These are phyloP conservation scores for Pseudococcus longispinus DNA, from an alignment of 2,888 invertebrate species.

Conservation along the genomic window DNA sequence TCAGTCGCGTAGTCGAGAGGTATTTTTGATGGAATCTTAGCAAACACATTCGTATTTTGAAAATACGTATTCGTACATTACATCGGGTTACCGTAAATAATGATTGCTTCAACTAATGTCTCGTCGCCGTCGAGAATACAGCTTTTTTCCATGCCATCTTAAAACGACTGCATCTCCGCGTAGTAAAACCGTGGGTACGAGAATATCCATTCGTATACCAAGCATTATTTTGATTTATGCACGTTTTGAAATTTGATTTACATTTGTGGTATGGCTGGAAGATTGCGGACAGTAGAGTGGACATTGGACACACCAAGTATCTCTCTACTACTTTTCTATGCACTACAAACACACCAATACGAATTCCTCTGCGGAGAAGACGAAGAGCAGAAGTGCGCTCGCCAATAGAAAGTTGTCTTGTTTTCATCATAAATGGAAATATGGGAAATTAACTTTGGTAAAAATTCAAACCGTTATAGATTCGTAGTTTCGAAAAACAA, in stretches of 20 bases:
- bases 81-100: too few relatives aligned
- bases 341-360: not conserved
- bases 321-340: not conserved
- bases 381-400: not conserved
- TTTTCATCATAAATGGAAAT: conserved; percentile 1
- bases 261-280: not conserved
- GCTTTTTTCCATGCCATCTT: not conserved
- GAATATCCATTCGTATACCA: not conserved
- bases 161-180: not conserved
- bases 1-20: too few relatives aligned
- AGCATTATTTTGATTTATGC: not conserved
- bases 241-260: conserved; percentile 5
- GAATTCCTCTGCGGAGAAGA: not conserved
- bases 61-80: too few relatives aligned
- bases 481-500: not conserved
- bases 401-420: conserved; percentile 2
- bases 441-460: conserved; percentile 18
- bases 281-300: not conserved
- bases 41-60: too few relatives aligned
- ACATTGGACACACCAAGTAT: not conserved
- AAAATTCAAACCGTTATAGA: conserved; percentile 22
- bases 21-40: too few relatives aligned
- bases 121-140: not conserved
- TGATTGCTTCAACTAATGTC: not conserved
- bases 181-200: not conserved